Base-by-base conservation (phyloP, 2,888 invertebrate species). In the Leucophora obtusa region DNA sequence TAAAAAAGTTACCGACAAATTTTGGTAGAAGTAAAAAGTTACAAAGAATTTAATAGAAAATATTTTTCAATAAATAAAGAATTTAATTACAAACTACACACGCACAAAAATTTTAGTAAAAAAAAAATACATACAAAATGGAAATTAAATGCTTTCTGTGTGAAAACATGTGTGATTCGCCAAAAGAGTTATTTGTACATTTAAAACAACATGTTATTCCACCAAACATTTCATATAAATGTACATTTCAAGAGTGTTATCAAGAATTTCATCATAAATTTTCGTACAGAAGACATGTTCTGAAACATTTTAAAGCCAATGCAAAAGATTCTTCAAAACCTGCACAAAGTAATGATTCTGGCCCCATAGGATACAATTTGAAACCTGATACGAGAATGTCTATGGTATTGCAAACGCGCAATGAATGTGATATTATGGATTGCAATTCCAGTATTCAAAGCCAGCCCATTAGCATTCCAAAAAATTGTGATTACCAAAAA, bases 131-230 rank as follows among this genome's bases (percentile, higher is more conserved):
- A n/a, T n/a, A n/a, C 8, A 35, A 24, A 35, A 35, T 35, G 56
- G 24, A 68, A 43, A 68, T 63, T 15, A 28, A 63, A 51, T 63
- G 63, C 10, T 63, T 51, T 33, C 15, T 51, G 8, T 63, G 63
- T 51, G 51, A 63, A 15, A 50, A 33, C 8, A 63, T 1, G 6
- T 63, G 21, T 15, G 0, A 2, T 24, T 51, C 50, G 15, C 50
- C 63, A 28, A 7, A 15, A 5, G 50, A 50, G 28, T 63, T 63
- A 8, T 63, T 63, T 63, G 17, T 28, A 0, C 63, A 63, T 21
- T 28, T 63, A 2, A 50, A 50, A 28, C 28, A 63, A 33, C 21
- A 50, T 17, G n/a, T 17, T 28, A 28, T 63, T 28, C 11, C 50
- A 14, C 33, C 24, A 4, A 15, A 51, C 10, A 1, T 33, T n/a